phyloP scores from a whole-genome alignment of 1,140 invertebrate species.

The Lepidurus packardi region DNA sequence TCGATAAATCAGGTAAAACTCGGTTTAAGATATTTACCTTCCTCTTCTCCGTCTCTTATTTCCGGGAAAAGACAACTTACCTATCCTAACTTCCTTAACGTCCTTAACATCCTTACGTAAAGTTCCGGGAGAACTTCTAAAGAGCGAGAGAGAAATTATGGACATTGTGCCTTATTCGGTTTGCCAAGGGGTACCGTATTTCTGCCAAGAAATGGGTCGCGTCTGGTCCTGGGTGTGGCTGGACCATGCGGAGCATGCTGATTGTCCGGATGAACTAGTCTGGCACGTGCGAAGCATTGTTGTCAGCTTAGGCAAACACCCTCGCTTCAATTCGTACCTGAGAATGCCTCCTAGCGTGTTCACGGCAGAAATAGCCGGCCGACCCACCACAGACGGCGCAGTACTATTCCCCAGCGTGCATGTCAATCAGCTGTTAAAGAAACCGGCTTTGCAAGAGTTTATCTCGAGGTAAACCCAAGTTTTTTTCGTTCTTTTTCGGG shows the following conservation, averaged over 20 bases:
- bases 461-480: constrained; percentile 20
- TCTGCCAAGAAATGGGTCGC: background rate
- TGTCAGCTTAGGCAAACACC: background rate
- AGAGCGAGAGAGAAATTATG: background rate
- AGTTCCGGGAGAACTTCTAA: too few relatives aligned
- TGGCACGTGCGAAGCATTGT: background rate
- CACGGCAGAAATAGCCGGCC: background rate
- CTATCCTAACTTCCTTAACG: too few relatives aligned
- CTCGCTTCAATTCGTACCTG: constrained; percentile 1
- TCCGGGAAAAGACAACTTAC: too few relatives aligned
- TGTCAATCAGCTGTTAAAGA: background rate
- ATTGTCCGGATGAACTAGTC: background rate
- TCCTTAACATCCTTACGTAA: too few relatives aligned
- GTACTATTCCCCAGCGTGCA: background rate
- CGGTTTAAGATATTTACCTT: background rate
- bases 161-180: background rate
- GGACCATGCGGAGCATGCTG: background rate
- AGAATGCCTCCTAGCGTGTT: background rate
- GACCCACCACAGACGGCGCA: background rate
- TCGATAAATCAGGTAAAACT: background rate
- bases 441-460: constrained; percentile 28
- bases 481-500: background rate
- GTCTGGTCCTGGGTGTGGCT: background rate
- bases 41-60: background rate
- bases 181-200: background rate